phyloP scores from a whole-genome alignment of 2,113 vertebrate genomes.

The Crotalus helleri region DNA sequence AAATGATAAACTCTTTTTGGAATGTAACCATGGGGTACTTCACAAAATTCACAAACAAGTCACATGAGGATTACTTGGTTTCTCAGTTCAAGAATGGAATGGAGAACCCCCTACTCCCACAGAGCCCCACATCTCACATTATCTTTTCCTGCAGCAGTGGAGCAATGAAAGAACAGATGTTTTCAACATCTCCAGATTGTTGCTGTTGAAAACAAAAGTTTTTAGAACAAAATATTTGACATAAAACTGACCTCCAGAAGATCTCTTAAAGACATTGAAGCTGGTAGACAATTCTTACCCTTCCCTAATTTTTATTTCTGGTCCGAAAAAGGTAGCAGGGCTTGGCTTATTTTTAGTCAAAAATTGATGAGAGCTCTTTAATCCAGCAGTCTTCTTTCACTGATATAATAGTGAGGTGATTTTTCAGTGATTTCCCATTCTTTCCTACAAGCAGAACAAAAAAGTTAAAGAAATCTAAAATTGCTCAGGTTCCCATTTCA shows the following conservation, averaged over 20 bases:
- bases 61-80: background rate
- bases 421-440: background rate
- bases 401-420: background rate
- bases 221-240: background rate
- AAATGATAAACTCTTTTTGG: background rate
- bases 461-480: background rate
- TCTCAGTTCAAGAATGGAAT: background rate
- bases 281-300: background rate
- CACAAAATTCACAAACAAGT: background rate
- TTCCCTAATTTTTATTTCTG: background rate
- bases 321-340: background rate
- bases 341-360: background rate
- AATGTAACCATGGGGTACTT: background rate
- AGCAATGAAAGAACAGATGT: background rate
- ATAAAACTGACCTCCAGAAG: background rate
- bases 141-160: background rate
- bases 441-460: background rate
- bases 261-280: background rate
- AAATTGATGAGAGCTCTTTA: background rate
- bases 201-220: background rate
- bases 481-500: background rate
- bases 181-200: background rate
- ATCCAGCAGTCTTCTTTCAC: background rate
- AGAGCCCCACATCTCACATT: background rate
- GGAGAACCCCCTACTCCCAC: background rate